Percentiles rank a stretch among this genome's conserved stretches.
phyloP scores from a whole-genome alignment of 2,888 invertebrate genomes.

The Andrena fulva region DNA sequence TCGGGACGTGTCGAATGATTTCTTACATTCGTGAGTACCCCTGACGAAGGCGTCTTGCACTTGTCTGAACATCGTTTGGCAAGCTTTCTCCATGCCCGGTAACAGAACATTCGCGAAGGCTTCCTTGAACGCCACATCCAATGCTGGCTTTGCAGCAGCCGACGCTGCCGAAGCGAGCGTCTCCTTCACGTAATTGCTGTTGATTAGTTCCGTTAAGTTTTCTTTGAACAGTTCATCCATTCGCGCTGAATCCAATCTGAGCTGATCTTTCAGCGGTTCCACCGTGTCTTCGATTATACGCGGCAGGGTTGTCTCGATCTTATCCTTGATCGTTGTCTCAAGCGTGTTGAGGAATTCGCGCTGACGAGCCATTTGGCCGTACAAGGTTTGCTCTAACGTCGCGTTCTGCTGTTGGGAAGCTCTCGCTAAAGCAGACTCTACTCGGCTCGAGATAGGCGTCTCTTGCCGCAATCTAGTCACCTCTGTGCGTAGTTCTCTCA shows the following conservation, averaged over 20 bases:
- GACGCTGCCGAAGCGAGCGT: slow-evolving; percentile 90
- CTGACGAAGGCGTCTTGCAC: slow-evolving; percentile 94
- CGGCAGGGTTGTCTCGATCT: slow-evolving; percentile 85
- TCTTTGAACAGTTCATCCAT: slow-evolving; percentile 91
- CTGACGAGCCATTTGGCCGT: slow-evolving; percentile 76
- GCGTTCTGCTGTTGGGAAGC: slow-evolving; percentile 78
- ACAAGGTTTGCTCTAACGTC: slow-evolving; percentile 78
- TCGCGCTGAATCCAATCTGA: slow-evolving; percentile 86
- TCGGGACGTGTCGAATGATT: slow-evolving; percentile 23
- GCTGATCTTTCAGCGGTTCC: slow-evolving; percentile 90
- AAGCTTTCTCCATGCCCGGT: slow-evolving; percentile 95
- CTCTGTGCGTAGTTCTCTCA: slow-evolving; percentile 78
- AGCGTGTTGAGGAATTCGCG: slow-evolving; percentile 78
- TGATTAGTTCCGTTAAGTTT: slow-evolving; percentile 92
- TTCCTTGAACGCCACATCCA: slow-evolving; percentile 92
- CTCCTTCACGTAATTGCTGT: slow-evolving; percentile 90
- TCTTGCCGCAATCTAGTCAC: slow-evolving; percentile 78
- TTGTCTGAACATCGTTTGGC: slow-evolving; percentile 94
- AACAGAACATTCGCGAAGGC: slow-evolving; percentile 91
- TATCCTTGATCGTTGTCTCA: slow-evolving; percentile 85
- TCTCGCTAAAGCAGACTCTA: slow-evolving; percentile 78
- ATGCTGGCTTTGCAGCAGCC: slow-evolving; percentile 89
- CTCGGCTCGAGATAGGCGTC: slow-evolving; percentile 74
- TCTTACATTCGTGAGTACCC: slow-evolving; percentile 96
- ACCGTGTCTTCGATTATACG: slow-evolving; percentile 89